Percentiles rank a stretch among this genome's conserved stretches.
phyloP scores from a whole-genome alignment of 1,140 invertebrate genomes.

The Zeugodacus cucurbitae region DNA sequence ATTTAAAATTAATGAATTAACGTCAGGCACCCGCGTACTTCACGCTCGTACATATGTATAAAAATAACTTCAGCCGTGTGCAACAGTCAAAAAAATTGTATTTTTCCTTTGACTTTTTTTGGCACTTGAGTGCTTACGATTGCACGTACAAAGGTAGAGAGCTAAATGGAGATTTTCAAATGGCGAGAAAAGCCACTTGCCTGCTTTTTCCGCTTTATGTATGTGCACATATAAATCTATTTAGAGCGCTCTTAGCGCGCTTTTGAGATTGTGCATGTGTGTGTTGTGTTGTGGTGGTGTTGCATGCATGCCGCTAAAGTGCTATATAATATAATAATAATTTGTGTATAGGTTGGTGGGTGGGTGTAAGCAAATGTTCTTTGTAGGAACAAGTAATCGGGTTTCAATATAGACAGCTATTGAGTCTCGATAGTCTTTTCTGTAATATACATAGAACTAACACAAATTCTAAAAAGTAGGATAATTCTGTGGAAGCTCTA shows the following conservation, averaged over 20 bases:
- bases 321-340: not conserved
- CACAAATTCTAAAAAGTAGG: no score
- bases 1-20: no score
- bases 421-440: no score
- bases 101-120: no score
- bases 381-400: no score
- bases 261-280: no score
- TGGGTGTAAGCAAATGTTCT: not conserved
- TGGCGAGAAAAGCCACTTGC: not conserved
- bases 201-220: not conserved
- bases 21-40: not conserved
- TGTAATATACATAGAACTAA: no score
- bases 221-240: not conserved
- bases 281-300: no score
- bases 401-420: no score
- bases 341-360: not conserved
- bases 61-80: not conserved
- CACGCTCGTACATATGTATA: not conserved
- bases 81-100: not conserved
- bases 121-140: not conserved
- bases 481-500: no score
- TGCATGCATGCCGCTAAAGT: not conserved
- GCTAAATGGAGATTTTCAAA: not conserved
- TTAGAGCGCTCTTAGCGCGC: no score
- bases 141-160: not conserved